Evolutionary conservation across 2,888 invertebrate genomes (phyloP).

Genomic region (Lepidochitona cinerea): DNA sequence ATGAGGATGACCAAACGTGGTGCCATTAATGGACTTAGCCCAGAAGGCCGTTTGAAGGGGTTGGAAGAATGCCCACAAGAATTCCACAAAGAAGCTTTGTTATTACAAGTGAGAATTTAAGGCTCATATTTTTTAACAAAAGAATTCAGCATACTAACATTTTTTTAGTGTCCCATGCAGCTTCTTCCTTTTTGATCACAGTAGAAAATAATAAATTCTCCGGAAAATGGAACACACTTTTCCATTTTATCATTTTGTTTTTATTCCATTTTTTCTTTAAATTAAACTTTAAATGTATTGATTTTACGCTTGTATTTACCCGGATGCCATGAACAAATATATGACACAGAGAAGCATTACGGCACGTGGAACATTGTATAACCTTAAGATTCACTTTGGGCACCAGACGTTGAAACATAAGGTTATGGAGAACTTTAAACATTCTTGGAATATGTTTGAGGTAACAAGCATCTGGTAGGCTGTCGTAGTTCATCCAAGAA

Average conservation of each 20-base stretch:
- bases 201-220: too few species aligned
- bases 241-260: too few species aligned
- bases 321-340: background rate
- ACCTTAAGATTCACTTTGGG: background rate
- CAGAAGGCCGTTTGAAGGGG: background rate
- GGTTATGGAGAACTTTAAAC: background rate
- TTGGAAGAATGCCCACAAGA: background rate
- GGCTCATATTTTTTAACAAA: too few species aligned
- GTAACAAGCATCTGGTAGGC: too few species aligned
- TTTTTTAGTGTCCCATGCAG: too few species aligned
- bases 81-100: background rate
- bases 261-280: too few species aligned
- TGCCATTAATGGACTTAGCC: background rate
- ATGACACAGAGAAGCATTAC: background rate
- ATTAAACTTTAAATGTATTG: background rate
- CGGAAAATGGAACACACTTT: too few species aligned
- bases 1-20: background rate
- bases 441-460: background rate
- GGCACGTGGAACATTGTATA: background rate
- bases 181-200: too few species aligned
- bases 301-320: background rate
- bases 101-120: background rate
- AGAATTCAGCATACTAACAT: too few species aligned
- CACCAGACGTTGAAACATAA: background rate
- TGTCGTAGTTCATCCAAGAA: too few species aligned